Evolutionary conservation across 2,888 invertebrate species (phyloP).

Genomic region (Pammene aurita): DNA sequence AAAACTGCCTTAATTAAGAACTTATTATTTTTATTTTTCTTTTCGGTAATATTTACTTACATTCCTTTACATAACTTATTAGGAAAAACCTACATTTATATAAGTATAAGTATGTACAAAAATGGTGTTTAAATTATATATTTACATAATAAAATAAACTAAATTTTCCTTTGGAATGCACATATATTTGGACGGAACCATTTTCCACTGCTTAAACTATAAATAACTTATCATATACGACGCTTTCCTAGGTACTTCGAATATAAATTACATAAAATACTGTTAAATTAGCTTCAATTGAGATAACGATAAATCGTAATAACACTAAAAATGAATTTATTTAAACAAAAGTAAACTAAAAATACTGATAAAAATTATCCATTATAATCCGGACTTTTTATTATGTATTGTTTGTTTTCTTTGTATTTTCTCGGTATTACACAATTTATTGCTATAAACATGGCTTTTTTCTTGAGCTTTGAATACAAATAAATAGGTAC

Average conservation of each 20-base stretch:
- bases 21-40: constrained; percentile 26
- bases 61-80: constrained; percentile 24
- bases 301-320: constrained; percentile 50
- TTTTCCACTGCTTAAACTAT: constrained; percentile 52
- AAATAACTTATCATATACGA: constrained; percentile 28
- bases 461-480: no score
- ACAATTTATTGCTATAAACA: no score
- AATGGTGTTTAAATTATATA: constrained; percentile 30
- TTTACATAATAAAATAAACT: constrained; percentile 33
- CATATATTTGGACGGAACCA: constrained; percentile 76
- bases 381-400: neutral
- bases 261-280: constrained; percentile 53
- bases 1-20: neutral
- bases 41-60: constrained; percentile 18
- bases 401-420: no score
- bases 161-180: constrained; percentile 80
- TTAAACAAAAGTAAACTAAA: neutral
- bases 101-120: constrained; percentile 39
- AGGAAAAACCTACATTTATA: constrained; percentile 23
- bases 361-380: neutral
- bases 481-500: no score
- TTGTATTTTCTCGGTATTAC: no score
- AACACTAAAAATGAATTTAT: constrained; percentile 22
- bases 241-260: neutral
- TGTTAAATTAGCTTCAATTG: constrained; percentile 48